Evolutionary conservation across 2,888 invertebrate genomes (phyloP), one percentile per base, ranked within the genome.

Genomic region (Erebia aethiops): DNA sequence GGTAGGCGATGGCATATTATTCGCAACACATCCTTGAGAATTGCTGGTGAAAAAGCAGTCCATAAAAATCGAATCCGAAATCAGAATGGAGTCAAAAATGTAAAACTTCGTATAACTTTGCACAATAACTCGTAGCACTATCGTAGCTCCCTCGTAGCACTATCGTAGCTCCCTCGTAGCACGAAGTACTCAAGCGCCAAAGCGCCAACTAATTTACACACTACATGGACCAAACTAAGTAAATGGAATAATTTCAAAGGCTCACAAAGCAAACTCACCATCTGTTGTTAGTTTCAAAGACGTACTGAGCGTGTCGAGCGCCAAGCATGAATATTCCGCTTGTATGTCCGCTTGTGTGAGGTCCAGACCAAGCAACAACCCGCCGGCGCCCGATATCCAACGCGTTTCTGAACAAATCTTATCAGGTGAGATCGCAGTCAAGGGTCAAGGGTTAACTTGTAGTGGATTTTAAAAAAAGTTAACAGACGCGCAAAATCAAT

Each of bases 271-370:
- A 67, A 64, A 80, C 88, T 83, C 71, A 93, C 93, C 93, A 81
- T 92, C 92, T 69, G 90, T 89, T 13, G 92, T 90, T 35, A 92
- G 86, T 79, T 89, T 91, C 57, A 90, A 74, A 16, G 88, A 76
- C 13, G 85, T 82, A 73, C 91, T 92, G 0, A 87, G 85, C 46
- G 87, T 85, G 75, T 91, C 90, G 7, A 91, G 79, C 2, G 89
- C 90, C 18, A 92, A 79, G 72, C 93, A 93, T 26, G 92, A 84
- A 79, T 92, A 93, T 78, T 92, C 91, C 0, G 92, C 92, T 72
- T 92, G 89, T 54, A 92, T 79, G 70, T 93, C 93, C 0, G 91
- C 90, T 74, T 91, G 91, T 1, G 90, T 91, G 71, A 93, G 74
- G 72, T 92, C 92, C 56, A 88, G 78, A 10, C 92, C 92, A 52